Evolutionary conservation across 2,113 vertebrate species (phyloP).

Genomic region (Sterna hirundo): DNA sequence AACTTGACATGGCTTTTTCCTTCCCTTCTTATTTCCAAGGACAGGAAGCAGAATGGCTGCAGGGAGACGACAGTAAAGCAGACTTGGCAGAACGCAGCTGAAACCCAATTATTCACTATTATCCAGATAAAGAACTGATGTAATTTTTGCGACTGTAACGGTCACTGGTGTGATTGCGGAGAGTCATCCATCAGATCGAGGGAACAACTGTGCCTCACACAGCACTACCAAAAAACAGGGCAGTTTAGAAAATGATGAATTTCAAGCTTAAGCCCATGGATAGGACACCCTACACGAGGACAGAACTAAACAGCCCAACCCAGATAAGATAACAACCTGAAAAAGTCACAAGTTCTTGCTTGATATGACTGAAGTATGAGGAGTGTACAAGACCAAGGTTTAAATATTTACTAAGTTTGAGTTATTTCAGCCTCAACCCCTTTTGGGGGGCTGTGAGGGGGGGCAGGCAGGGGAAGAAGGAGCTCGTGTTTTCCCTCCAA

Average conservation of each 20-base stretch:
- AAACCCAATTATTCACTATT: not conserved
- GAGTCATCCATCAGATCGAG: not conserved
- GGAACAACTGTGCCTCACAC: not conserved
- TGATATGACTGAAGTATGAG: not conserved
- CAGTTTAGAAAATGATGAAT: not conserved
- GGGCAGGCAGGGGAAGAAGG: not conserved
- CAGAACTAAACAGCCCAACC: not conserved
- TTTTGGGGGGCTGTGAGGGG: not conserved
- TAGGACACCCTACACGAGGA: not conserved
- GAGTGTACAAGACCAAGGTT: not conserved
- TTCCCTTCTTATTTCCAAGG: not conserved
- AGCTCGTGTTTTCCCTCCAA: not conserved
- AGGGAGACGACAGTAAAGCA: not conserved
- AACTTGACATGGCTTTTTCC: not conserved
- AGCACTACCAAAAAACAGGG: not conserved
- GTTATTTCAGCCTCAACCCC: not conserved
- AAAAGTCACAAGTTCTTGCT: not conserved
- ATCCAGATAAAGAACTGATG: not conserved
- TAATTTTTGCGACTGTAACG: not conserved
- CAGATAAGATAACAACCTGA: not conserved
- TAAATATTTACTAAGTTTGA: constrained; percentile 16
- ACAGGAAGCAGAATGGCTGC: not conserved
- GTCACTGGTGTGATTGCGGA: not conserved
- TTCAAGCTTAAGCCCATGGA: not conserved
- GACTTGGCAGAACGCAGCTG: not conserved